phyloP scores from a whole-genome alignment of 35 echinoderm and acorn worm species.

The Hemicentrotus pulcherrimus region DNA sequence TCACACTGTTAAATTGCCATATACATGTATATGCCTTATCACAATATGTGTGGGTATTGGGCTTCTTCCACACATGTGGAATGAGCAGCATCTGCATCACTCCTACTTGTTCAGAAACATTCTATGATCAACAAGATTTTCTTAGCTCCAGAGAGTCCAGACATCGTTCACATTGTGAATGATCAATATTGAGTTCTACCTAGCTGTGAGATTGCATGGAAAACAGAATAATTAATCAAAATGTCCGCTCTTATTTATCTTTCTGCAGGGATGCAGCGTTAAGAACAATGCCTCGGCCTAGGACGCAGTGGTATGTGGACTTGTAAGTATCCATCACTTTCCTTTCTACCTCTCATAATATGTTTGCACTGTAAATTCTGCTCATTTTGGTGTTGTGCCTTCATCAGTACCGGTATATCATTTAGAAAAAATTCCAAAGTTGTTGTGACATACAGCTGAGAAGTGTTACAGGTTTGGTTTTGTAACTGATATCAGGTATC shows the following conservation, averaged over 20 bases:
- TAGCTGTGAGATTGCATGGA: neutral
- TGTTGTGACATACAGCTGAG: too few relatives aligned
- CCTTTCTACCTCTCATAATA: neutral
- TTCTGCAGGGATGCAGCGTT: slow-evolving; percentile 49
- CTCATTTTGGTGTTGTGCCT: too few relatives aligned
- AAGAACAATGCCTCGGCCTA: slow-evolving; percentile 37
- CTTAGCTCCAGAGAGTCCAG: neutral
- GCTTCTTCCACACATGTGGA: too few relatives aligned
- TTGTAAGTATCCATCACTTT: slow-evolving; percentile 31
- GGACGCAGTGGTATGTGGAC: slow-evolving; percentile 53
- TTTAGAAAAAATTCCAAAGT: too few relatives aligned
- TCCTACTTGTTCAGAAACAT: neutral
- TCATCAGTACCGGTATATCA: too few relatives aligned
- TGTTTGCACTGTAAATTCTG: too few relatives aligned
- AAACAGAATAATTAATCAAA: neutral
- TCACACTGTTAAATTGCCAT: too few relatives aligned
- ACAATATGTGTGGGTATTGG: too few relatives aligned
- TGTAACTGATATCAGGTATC: too few relatives aligned
- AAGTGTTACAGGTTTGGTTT: too few relatives aligned
- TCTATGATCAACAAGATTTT: neutral
- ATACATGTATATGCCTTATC: too few relatives aligned
- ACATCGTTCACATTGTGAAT: neutral
- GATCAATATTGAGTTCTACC: neutral
- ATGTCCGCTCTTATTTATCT: neutral
- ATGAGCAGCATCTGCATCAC: neutral